Conservation (phyloP, 2,113 vertebrate species). For the Erpornis zantholeuca region DNA sequence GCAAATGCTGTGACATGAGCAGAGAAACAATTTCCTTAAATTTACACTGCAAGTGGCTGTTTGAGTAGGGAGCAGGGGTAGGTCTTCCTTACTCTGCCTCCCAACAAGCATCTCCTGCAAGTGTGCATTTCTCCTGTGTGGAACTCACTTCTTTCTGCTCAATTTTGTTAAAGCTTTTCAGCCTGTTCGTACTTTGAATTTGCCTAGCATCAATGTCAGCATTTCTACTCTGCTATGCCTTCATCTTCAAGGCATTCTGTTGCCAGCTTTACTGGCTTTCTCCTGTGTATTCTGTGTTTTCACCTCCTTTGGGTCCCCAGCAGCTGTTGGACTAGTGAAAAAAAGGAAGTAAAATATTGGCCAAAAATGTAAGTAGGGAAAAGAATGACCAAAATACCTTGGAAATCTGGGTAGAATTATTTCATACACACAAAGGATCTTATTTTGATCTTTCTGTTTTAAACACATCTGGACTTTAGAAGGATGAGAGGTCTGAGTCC, state of each 20-base stretch:
- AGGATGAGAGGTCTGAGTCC: background rate
- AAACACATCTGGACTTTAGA: background rate
- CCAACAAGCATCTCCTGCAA: background rate
- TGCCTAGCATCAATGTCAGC: background rate
- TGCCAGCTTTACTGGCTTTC: background rate
- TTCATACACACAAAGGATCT: background rate
- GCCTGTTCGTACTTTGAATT: background rate
- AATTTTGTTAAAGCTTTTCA: background rate
- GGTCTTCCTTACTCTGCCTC: background rate
- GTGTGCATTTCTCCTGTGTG: background rate
- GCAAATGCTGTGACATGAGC: background rate
- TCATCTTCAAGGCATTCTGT: background rate
- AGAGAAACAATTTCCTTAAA: background rate
- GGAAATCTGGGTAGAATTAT: conserved; percentile 51
- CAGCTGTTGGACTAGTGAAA: background rate
- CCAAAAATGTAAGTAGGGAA: background rate
- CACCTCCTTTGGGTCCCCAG: background rate
- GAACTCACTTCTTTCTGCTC: background rate
- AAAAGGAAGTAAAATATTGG: conserved; percentile 9
- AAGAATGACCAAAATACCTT: conserved; percentile 3
- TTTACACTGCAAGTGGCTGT: background rate
- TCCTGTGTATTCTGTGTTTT: background rate
- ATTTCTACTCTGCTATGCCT: background rate
- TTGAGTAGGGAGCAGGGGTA: background rate
- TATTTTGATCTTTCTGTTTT: conserved; percentile 39